A percentile compares a stretch with the other conserved stretches of the same genome.
Evolutionary conservation across 2,113 vertebrate species (phyloP).

Genomic region (Smithornis capensis): DNA sequence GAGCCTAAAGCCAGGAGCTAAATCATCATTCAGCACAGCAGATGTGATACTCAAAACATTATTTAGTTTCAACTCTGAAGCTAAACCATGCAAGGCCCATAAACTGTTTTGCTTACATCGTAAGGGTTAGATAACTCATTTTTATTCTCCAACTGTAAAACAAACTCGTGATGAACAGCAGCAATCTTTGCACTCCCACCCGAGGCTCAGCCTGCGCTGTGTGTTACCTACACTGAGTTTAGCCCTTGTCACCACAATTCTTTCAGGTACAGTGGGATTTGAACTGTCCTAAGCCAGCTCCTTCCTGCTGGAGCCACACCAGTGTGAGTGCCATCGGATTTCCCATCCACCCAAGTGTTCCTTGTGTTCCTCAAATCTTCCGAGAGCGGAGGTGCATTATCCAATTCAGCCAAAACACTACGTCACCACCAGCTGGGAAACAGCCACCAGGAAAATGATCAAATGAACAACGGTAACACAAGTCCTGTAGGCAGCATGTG

Average conservation of each 20-base stretch:
- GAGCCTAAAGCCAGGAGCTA: constrained; percentile 63
- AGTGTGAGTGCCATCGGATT: constrained; percentile 56
- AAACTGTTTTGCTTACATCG: constrained; percentile 56
- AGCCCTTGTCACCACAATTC: constrained; percentile 72
- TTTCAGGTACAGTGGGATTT: constrained; percentile 42
- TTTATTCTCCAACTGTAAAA: constrained; percentile 57
- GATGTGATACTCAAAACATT: constrained; percentile 68
- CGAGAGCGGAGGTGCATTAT: constrained; percentile 34
- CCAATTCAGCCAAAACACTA: constrained; percentile 70
- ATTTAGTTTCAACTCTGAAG: constrained; percentile 61
- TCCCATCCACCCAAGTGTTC: constrained; percentile 53
- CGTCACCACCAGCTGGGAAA: constrained; percentile 47
- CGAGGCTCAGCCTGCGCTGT: not conserved
- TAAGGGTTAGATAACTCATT: constrained; percentile 59
- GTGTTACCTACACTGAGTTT: constrained; percentile 55
- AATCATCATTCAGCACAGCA: constrained; percentile 60
- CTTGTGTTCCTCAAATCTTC: constrained; percentile 64
- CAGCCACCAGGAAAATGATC: constrained; percentile 32
- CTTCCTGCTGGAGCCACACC: constrained; percentile 18
- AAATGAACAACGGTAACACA: constrained; percentile 58
- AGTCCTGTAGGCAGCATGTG: constrained; percentile 76
- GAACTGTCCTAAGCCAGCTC: constrained; percentile 55
- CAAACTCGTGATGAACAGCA: constrained; percentile 36
- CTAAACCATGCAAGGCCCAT: constrained; percentile 75
- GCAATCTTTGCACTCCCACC: not conserved